Conservation (phyloP, 2,888 invertebrate genomes). For the Leucoma salicis region DNA sequence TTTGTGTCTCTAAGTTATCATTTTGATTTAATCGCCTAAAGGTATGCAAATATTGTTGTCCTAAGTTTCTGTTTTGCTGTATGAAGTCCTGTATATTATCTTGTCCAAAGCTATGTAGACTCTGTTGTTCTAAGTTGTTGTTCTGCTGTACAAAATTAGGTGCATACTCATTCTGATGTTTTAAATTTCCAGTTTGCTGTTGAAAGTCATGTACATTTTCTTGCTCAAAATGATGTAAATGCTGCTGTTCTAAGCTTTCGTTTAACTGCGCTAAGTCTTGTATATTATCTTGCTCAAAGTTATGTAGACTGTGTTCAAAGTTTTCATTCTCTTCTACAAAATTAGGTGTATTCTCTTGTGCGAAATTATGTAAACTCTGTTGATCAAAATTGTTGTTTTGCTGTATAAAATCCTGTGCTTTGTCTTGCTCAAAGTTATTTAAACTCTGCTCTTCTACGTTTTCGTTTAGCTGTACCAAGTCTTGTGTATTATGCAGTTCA, state of each 20-base stretch:
- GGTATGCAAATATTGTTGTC: background rate
- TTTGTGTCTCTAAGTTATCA: background rate
- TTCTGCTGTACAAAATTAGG: background rate
- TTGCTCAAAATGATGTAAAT: slow-evolving; percentile 3
- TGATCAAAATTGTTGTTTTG: slow-evolving; percentile 17
- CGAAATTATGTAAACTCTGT: slow-evolving; percentile 22
- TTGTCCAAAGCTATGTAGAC: background rate
- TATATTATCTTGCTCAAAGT: slow-evolving; percentile 4
- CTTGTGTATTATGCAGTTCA: background rate
- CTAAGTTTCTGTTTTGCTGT: background rate
- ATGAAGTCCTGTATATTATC: background rate
- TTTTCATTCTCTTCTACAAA: slow-evolving; percentile 7
- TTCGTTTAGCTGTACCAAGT: slow-evolving; percentile 10
- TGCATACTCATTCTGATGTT: background rate
- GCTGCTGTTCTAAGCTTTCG: slow-evolving; percentile 8
- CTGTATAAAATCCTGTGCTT: slow-evolving; percentile 9
- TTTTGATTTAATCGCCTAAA: background rate
- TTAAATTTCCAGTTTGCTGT: slow-evolving; percentile 12
- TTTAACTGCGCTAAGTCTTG: slow-evolving; percentile 7
- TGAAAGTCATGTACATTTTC: slow-evolving; percentile 5
- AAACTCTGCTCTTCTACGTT: slow-evolving; percentile 9
- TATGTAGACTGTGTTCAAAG: background rate
- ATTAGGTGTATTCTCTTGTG: slow-evolving; percentile 14
- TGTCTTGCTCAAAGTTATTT: slow-evolving; percentile 19
- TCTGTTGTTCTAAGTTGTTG: background rate